These are phyloP conservation scores for Gymnobelideus leadbeateri DNA, from an alignment of 2,113 vertebrate genomes.

Conservation along the genomic window DNA sequence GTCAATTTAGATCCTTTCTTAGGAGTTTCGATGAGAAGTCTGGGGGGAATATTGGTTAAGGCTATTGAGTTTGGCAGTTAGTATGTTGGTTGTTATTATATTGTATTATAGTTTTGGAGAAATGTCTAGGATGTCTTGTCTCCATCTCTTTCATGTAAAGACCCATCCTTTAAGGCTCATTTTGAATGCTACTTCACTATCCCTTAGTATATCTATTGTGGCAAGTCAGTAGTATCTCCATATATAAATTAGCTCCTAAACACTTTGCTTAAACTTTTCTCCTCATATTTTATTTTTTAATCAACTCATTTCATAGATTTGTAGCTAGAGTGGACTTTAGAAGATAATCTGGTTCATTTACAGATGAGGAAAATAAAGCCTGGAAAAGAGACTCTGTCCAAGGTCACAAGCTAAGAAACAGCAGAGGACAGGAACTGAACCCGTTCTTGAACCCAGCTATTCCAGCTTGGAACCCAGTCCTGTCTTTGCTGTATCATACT, in stretches of 20 bases:
- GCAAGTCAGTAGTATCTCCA: neutral
- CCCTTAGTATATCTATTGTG: neutral
- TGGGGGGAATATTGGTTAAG: neutral
- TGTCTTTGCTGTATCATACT: neutral
- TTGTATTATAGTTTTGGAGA: neutral
- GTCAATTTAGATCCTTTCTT: neutral
- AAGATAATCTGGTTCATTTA: neutral
- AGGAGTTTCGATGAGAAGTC: neutral
- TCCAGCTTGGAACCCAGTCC: neutral
- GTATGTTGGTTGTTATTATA: neutral
- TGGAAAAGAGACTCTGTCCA: neutral
- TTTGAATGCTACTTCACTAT: neutral
- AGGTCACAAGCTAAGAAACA: neutral
- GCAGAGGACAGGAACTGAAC: neutral
- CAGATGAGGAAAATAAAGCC: neutral
- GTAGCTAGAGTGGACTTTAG: neutral
- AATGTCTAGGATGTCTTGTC: neutral
- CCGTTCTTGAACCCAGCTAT: neutral
- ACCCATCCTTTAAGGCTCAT: no score
- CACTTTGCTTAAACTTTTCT: neutral
- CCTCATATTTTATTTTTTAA: neutral
- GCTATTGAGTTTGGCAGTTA: neutral
- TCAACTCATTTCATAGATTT: neutral
- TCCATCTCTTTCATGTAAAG: neutral
- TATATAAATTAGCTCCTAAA: neutral